A percentile compares a stretch with the other conserved stretches of the same genome.
These are phyloP conservation scores for Semotilus atromaculatus DNA, from an alignment of 2,797 vertebrate species.

Conservation along the genomic window DNA sequence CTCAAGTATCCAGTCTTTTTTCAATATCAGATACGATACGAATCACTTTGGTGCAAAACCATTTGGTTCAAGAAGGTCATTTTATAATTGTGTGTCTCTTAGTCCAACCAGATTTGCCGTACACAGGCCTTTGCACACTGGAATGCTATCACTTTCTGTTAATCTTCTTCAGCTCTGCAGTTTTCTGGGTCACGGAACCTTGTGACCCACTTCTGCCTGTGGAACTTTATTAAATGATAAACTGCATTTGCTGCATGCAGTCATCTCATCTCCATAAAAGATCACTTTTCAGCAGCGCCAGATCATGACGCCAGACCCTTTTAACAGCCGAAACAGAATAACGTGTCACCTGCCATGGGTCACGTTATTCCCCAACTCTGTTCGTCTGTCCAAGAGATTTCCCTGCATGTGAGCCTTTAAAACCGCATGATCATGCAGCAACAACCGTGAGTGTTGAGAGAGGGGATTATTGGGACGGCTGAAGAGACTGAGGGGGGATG, in stretches of 20 bases:
- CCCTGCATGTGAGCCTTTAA: constrained; percentile 25
- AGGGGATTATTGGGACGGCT: constrained; percentile 51
- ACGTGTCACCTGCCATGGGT: neutral
- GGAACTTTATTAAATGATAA: constrained; percentile 15
- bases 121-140: neutral
- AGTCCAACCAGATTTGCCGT: neutral
- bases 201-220: constrained; percentile 54
- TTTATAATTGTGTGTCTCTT: neutral
- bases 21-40: neutral
- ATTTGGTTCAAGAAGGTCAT: neutral
- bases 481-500: constrained; percentile 31
- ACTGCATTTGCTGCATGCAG: neutral
- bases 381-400: constrained; percentile 33
- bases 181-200: constrained; percentile 54
- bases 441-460: constrained; percentile 43
- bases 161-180: constrained; percentile 37
- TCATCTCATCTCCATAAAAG: constrained; percentile 16
- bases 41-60: neutral
- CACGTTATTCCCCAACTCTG: constrained; percentile 20
- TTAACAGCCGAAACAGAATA: constrained; percentile 5
- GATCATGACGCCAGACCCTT: neutral
- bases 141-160: constrained; percentile 29
- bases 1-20: neutral
- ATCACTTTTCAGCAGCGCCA: neutral
- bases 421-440: constrained; percentile 18